Evolutionary conservation across 37 sponge, comb jelly and placozoan genomes (phyloP).

Genomic region (Beroe ovata): DNA sequence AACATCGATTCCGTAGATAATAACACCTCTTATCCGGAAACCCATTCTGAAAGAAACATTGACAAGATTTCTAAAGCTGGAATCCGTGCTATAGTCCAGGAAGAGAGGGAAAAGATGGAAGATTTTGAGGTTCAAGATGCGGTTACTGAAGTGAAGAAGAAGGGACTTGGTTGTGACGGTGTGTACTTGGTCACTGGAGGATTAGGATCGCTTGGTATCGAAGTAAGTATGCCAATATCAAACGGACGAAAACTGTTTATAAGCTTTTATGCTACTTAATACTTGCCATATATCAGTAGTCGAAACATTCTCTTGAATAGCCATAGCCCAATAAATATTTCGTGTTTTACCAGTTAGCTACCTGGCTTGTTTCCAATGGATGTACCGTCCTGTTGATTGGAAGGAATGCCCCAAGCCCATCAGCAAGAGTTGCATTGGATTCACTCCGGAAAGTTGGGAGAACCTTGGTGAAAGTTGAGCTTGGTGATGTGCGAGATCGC

Average conservation of each 20-base stretch:
- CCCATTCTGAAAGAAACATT: background rate
- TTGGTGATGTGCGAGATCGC: background rate
- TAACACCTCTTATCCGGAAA: background rate
- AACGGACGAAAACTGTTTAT: no score
- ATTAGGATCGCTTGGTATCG: constrained; percentile 5
- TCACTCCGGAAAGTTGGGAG: background rate
- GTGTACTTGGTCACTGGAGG: constrained; percentile 13
- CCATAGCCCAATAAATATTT: no score
- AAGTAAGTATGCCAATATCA: constrained; percentile 12
- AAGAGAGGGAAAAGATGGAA: background rate
- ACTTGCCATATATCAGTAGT: no score
- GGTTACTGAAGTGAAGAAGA: background rate
- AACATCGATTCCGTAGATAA: background rate
- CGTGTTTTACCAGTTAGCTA: background rate
- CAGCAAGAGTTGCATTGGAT: background rate
- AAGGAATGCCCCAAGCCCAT: background rate
- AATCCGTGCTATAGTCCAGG: background rate
- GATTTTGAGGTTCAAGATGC: background rate
- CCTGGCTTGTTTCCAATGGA: background rate
- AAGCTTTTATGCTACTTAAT: no score
- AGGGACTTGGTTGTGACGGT: background rate
- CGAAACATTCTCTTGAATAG: no score
- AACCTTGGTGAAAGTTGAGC: background rate
- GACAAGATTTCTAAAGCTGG: background rate
- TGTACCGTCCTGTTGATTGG: background rate